phyloP scores from a whole-genome alignment of 2,797 vertebrate species.

The Australoheros facetus region DNA sequence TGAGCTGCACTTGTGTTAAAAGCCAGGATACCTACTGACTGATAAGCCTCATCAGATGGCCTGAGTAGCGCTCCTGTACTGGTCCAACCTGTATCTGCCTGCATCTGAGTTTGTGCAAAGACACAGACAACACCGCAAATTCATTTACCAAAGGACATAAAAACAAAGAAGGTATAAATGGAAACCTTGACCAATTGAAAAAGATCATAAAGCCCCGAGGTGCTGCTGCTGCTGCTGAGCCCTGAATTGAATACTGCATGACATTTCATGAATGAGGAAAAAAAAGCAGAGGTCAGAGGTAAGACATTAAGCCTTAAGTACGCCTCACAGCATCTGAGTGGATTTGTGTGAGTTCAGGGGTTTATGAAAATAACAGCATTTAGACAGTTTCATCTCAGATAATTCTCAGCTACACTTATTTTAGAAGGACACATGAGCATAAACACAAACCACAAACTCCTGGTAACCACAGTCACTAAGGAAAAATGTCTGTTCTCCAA shows the following conservation, averaged over 20 bases:
- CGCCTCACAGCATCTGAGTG: background rate
- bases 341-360: background rate
- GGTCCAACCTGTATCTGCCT: background rate
- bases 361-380: background rate
- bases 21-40: conserved; percentile 18
- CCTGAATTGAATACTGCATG: background rate
- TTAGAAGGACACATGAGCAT: background rate
- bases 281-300: background rate
- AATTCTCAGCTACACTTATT: background rate
- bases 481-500: background rate
- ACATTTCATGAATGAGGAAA: background rate
- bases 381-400: background rate
- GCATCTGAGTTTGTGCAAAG: background rate
- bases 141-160: too few relatives aligned
- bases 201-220: background rate
- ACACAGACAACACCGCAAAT: background rate
- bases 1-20: conserved; percentile 28
- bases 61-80: background rate
- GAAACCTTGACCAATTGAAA: background rate
- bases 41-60: conserved; percentile 15
- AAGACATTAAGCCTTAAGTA: background rate
- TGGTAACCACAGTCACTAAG: background rate
- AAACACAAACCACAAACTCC: background rate
- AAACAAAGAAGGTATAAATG: background rate
- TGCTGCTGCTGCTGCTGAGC: background rate